Evolutionary conservation across 2,888 invertebrate species (phyloP), one percentile per base, ranked within the genome.

Genomic region (Willowsia nigromaculata): DNA sequence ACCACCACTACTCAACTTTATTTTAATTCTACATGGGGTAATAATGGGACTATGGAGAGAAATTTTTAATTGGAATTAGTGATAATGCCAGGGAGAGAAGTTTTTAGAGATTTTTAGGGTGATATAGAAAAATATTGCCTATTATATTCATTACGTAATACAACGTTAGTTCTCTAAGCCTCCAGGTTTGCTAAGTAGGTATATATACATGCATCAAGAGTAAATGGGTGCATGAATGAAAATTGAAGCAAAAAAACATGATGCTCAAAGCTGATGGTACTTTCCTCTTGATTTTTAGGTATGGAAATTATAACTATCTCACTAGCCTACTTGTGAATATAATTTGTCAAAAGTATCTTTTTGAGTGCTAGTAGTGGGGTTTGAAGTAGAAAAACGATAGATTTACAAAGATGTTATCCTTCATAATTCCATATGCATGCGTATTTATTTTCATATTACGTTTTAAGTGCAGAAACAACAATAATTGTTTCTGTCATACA

Each of bases 51-150:
- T 65, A 84, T 13, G 53, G 89, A 78, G 78, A 53, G 43, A 85
- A 89, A 78, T 47, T 59, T 85, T 89, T 89, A 89, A 89, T 89
- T 89, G 89, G 89, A 85, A 89, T 85, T 84, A 89, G 89, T 80
- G 89, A 89, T 89, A 85, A 89, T 84, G 84, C 85, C 89, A 78
- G 71, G 84, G 89, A 89, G 89, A 80, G 85, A 53, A 37, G 53
- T 87, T 78, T 43, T 40, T 27, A 56, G 80, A 40, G 53, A 27
- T 62, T 83, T 83, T 71, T 83, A 88, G 71, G 37, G 37, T 65
- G 89, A 84, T 89, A 47, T 30, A 30, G 78, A 84, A 56, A 81
- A 83, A 89, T 80, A 85, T 53, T 53, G 84, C 84, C 40, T 68
- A 71, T 87, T 88, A 82, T n/a, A n/a, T 76, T 37, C 40, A 68